Evolutionary conservation across 2,113 vertebrate species (phyloP).

Genomic region (Gallinago media): DNA sequence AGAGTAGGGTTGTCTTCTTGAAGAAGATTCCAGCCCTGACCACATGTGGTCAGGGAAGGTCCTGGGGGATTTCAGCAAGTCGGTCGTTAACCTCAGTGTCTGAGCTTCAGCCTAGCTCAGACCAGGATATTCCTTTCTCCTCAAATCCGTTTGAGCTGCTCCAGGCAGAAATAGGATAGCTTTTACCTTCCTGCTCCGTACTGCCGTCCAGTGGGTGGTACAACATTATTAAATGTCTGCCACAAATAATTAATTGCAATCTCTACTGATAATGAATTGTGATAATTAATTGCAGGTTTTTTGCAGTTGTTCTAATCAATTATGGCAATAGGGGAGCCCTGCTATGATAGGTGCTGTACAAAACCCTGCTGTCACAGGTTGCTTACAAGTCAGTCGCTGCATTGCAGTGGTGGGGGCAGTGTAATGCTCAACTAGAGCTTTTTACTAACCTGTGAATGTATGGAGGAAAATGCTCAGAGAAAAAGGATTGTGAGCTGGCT

Average conservation of each 20-base stretch:
- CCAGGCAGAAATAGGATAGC: neutral
- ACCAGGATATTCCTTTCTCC: neutral
- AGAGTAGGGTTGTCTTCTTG: neutral
- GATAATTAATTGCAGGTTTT: neutral
- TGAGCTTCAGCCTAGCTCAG: neutral
- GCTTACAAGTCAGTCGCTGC: neutral
- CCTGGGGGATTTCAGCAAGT: neutral
- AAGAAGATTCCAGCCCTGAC: neutral
- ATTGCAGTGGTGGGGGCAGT: slow-evolving; percentile 32
- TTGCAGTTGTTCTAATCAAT: neutral
- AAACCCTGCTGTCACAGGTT: neutral
- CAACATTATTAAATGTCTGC: neutral
- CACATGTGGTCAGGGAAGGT: neutral
- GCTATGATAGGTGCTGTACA: neutral
- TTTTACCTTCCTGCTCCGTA: neutral
- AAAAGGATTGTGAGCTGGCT: neutral
- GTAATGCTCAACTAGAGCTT: neutral
- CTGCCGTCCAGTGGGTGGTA: neutral
- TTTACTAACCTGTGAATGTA: neutral
- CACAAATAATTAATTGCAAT: neutral
- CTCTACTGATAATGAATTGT: neutral
- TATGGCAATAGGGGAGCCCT: neutral
- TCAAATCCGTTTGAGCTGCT: neutral
- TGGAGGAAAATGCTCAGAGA: neutral
- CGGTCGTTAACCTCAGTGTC: neutral